These are phyloP conservation scores for Mythimna ferrago DNA, from an alignment of 2,888 invertebrate species.

Conservation along the genomic window DNA sequence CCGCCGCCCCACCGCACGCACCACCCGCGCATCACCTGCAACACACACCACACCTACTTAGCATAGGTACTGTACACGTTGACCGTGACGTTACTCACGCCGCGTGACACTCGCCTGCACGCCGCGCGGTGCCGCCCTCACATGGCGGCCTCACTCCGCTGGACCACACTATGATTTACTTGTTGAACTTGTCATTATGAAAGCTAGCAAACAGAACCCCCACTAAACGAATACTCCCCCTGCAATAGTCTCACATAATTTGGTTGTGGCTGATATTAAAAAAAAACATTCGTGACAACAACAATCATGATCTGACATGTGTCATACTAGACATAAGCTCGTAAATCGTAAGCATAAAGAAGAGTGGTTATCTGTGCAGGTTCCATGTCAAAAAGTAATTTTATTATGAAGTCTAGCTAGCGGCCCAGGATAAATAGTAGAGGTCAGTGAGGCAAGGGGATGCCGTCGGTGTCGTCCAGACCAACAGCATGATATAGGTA, in stretches of 20 bases:
- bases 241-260: conserved; percentile 39
- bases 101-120: conserved; percentile 21
- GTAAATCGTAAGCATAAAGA: neutral
- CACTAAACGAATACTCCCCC: conserved; percentile 26
- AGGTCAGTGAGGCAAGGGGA: too few species aligned
- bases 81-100: neutral
- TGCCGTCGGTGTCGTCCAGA: too few species aligned
- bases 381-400: neutral
- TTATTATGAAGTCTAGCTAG: too few species aligned
- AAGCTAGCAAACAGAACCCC: conserved; percentile 34
- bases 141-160: conserved; percentile 26
- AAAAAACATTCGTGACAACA: conserved; percentile 11
- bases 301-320: conserved; percentile 19
- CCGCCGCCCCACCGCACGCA: conserved; percentile 75
- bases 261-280: conserved; percentile 11
- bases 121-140: conserved; percentile 18
- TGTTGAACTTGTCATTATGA: conserved; percentile 28
- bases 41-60: conserved; percentile 39
- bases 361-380: neutral
- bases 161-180: conserved; percentile 39
- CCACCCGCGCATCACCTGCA: conserved; percentile 85
- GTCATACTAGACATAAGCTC: conserved; percentile 1
- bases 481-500: too few species aligned
- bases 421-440: too few species aligned
- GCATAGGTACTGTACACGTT: too few species aligned